These are phyloP conservation scores for Lathamus discolor DNA, from an alignment of 2,113 vertebrate genomes.

Conservation along the genomic window DNA sequence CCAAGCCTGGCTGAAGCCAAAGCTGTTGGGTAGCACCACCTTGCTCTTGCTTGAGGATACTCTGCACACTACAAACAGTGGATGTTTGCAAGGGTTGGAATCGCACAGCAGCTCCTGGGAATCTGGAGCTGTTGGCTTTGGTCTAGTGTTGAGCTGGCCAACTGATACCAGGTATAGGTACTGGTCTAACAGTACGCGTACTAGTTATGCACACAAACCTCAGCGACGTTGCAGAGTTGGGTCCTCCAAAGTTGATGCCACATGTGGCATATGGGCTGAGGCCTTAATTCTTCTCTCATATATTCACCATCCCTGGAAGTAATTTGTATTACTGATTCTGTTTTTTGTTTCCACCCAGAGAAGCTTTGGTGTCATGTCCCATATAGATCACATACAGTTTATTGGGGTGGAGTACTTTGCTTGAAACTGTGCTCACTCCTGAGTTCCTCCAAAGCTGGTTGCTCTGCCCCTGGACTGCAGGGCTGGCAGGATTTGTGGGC, in stretches of 20 bases:
- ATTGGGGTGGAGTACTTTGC: background rate
- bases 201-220: rapidly evolving
- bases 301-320: background rate
- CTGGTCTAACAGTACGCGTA: background rate
- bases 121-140: background rate
- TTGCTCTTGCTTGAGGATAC: background rate
- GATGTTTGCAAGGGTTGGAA: background rate
- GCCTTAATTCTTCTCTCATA: background rate
- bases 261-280: background rate
- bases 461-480: background rate
- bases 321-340: background rate
- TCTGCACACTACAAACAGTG: background rate
- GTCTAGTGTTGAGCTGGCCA: background rate
- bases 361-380: background rate
- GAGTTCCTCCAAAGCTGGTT: background rate
- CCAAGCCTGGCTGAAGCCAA: background rate
- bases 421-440: background rate
- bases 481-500: background rate
- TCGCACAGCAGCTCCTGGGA: background rate
- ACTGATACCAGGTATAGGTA: rapidly evolving
- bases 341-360: background rate
- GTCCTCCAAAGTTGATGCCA: background rate
- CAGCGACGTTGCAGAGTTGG: rapidly evolving
- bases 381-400: background rate
- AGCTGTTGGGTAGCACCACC: background rate